phyloP scores from a whole-genome alignment of 2,113 vertebrate species.

The Takifugu bimaculatus region DNA sequence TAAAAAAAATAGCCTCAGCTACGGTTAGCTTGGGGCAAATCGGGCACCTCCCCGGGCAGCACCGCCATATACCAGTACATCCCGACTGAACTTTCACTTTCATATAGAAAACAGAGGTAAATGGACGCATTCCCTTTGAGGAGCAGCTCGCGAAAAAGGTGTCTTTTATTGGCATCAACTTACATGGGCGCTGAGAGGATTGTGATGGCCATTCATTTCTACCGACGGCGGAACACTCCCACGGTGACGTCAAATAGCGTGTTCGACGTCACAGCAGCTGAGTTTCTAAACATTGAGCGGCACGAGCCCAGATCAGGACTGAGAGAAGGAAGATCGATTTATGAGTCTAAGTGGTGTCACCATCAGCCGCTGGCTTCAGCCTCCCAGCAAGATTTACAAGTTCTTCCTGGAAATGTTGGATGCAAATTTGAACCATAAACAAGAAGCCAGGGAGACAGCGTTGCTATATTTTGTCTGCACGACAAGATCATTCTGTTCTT shows the following conservation, averaged over 20 bases:
- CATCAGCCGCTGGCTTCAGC: too few relatives aligned
- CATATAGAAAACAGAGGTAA: background rate
- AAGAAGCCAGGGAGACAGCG: too few relatives aligned
- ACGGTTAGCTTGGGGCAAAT: conserved; percentile 42
- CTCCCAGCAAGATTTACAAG: too few relatives aligned
- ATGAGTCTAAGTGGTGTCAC: too few relatives aligned
- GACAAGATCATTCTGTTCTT: too few relatives aligned
- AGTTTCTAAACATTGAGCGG: conserved; percentile 7
- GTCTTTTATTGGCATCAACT: conserved; percentile 56
- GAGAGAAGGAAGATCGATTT: too few relatives aligned
- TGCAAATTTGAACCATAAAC: too few relatives aligned
- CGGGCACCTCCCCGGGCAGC: conserved; percentile 39
- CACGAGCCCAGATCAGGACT: too few relatives aligned
- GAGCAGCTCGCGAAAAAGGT: conserved; percentile 5
- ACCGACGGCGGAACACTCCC: conserved; percentile 70
- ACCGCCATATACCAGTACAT: conserved; percentile 3
- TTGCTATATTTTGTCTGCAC: too few relatives aligned
- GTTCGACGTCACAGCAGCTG: conserved; percentile 58
- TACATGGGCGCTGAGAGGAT: conserved; percentile 74
- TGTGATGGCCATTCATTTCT: conserved; percentile 79
- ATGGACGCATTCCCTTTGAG: conserved; percentile 29
- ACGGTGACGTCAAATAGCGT: conserved; percentile 76
- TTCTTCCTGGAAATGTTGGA: too few relatives aligned
- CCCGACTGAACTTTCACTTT: background rate
- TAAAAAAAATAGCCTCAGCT: conserved; percentile 32